Conservation (phyloP, 2,888 invertebrate species). For the Augiades crinisus region DNA sequence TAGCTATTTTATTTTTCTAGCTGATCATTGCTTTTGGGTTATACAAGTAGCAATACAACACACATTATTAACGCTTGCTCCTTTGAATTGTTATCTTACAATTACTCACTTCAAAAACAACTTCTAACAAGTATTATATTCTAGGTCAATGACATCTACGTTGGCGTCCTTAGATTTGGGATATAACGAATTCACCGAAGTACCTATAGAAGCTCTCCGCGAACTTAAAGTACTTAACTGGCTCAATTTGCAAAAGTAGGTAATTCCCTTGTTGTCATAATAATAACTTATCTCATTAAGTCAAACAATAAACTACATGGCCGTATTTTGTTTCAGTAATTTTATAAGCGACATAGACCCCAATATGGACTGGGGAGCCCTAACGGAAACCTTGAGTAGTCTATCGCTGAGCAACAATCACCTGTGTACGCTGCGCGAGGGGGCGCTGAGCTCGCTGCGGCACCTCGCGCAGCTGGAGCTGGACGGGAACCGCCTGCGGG, state of each 20-base stretch:
- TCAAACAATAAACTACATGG: not conserved
- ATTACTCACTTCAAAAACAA: not conserved
- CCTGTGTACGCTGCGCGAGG: slow-evolving; percentile 68
- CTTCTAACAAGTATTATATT: slow-evolving; percentile 41
- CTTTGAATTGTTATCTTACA: too few species aligned
- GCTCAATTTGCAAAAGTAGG: slow-evolving; percentile 89
- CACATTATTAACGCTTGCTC: too few species aligned
- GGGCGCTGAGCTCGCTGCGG: slow-evolving; percentile 83
- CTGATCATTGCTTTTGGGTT: too few species aligned
- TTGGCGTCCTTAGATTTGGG: slow-evolving; percentile 89
- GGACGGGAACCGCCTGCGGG: slow-evolving; percentile 85
- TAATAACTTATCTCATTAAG: not conserved
- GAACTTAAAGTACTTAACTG: slow-evolving; percentile 85
- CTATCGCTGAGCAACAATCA: slow-evolving; percentile 90
- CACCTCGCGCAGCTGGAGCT: slow-evolving; percentile 81
- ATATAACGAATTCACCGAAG: slow-evolving; percentile 86
- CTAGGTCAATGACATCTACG: slow-evolving; percentile 88
- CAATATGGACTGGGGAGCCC: slow-evolving; percentile 85
- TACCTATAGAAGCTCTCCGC: slow-evolving; percentile 84
- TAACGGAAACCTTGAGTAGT: slow-evolving; percentile 85
- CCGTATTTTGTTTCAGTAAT: slow-evolving; percentile 81
- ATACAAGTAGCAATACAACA: too few species aligned
- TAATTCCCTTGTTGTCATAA: slow-evolving; percentile 12
- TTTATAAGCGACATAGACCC: slow-evolving; percentile 73
- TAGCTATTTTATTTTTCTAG: too few species aligned